These are phyloP conservation scores for Drosophila monieri DNA, from an alignment of 2,888 invertebrate genomes.

Conservation along the genomic window DNA sequence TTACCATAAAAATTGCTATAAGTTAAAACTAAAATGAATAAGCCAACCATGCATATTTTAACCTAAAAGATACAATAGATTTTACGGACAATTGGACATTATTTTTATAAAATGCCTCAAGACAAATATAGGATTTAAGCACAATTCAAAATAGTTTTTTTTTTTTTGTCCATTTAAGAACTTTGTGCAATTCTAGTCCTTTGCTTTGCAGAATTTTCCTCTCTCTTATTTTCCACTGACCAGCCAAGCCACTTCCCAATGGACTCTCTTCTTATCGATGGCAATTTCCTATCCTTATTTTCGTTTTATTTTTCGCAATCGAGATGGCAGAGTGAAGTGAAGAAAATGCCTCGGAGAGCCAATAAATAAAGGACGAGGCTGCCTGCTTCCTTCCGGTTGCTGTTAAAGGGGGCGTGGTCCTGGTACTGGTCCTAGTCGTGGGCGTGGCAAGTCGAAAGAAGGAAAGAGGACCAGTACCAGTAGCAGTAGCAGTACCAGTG, in stretches of 20 bases:
- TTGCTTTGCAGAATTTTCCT: not conserved
- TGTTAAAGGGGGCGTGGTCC: too few relatives aligned
- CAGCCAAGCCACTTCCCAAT: conserved; percentile 28
- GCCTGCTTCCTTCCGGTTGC: conserved; percentile 32
- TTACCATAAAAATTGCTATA: too few relatives aligned
- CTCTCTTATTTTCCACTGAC: not conserved
- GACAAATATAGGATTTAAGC: too few relatives aligned
- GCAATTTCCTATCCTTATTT: conserved; percentile 57
- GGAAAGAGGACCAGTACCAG: not conserved
- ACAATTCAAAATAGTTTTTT: too few relatives aligned
- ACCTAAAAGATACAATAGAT: too few relatives aligned
- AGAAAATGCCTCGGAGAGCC: conserved; percentile 7
- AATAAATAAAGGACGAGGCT: conserved; percentile 36
- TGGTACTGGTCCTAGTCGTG: not conserved
- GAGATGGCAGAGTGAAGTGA: conserved; percentile 4
- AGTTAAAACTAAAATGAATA: too few relatives aligned
- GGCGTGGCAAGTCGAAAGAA: not conserved
- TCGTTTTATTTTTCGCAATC: conserved; percentile 6
- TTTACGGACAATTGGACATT: too few relatives aligned
- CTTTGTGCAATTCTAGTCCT: not conserved
- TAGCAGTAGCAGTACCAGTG: not conserved
- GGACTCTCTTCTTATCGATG: conserved; percentile 58
- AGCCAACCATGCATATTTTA: too few relatives aligned
- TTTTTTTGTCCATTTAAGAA: not conserved
- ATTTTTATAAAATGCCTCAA: too few relatives aligned